Evolutionary conservation across 2,797 vertebrate genomes (phyloP).

Genomic region (Anolis apletophallus): DNA sequence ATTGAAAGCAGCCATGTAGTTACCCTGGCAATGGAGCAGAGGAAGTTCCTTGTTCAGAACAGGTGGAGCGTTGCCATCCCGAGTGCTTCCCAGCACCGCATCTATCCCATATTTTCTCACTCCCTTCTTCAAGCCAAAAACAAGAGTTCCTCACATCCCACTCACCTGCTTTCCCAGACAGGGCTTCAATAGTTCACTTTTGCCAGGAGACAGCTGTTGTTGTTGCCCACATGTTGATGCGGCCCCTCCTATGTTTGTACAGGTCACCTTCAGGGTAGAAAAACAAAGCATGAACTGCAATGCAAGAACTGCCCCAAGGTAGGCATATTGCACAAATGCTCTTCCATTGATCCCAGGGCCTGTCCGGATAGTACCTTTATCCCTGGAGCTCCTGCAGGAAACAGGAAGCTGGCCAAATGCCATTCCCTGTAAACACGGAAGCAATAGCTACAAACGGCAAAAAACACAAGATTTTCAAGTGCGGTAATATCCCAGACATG

Average conservation of each 20-base stretch:
- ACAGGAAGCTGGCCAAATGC: no score
- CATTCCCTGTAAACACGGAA: no score
- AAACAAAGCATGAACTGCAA: background rate
- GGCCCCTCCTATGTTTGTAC: background rate
- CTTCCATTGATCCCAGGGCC: background rate
- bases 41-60: background rate
- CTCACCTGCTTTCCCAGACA: constrained; percentile 4
- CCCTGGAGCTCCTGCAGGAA: no score
- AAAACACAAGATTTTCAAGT: no score
- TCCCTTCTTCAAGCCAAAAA: background rate
- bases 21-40: background rate
- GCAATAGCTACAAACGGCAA: no score
- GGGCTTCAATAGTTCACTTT: background rate
- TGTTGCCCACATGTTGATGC: background rate
- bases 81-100: background rate
- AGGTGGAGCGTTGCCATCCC: no score
- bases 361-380: no score
- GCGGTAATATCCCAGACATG: no score
- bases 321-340: background rate
- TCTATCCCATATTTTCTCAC: background rate
- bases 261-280: background rate
- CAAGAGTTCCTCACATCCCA: background rate
- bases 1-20: background rate
- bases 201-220: background rate
- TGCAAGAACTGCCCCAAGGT: background rate